Evolutionary conservation across 2,888 invertebrate genomes (phyloP), one percentile per base, ranked within the genome.

Genomic region (Argyra leucocephala): DNA sequence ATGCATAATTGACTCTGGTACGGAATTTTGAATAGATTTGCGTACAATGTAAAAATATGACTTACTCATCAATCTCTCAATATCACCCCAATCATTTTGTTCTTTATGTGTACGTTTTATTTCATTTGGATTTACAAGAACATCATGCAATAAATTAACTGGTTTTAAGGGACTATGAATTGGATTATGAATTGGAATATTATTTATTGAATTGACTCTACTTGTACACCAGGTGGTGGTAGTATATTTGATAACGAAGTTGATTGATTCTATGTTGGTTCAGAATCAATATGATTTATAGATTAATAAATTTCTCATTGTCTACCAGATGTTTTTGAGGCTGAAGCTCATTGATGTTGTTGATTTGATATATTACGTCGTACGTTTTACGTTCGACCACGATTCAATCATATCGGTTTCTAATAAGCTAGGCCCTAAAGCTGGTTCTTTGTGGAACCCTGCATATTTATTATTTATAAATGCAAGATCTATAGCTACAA

Each of bases 381-480:
- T 6, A 66, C 59, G 59, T 69, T n/a, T 65, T 63, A 72, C 64
- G 60, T 75, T 75, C 3, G 70, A 66, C 69, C 74, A 76, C 24
- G 74, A 72, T 63, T 77, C 76, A 66, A 71, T 68, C 58, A 74
- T 70, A 59, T 80, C 79, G 0, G 74, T 72, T 78, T 89, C 90
- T 64, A 93, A 83, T 70, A 94, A 82, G 1, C 93, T 87, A 18
- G 92, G 90, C 61, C 93, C 94, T 61, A 94, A 81, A 22, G 91
- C 90, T 1, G 97, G 96, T 78, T 99, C 98, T 78, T 91, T 91
- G 75, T 93, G 91, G 82, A 99, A 99, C 83, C 99, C 99, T 0
- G 99, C 99, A 82, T 99, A 99, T 77, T 97, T 98, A 15, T 98
- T 99, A 81, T 99, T 99, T 65, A 99, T 98, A 79, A 99, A 99